Conservation (phyloP, 2,797 vertebrate genomes). For the Myotis planiceps region DNA sequence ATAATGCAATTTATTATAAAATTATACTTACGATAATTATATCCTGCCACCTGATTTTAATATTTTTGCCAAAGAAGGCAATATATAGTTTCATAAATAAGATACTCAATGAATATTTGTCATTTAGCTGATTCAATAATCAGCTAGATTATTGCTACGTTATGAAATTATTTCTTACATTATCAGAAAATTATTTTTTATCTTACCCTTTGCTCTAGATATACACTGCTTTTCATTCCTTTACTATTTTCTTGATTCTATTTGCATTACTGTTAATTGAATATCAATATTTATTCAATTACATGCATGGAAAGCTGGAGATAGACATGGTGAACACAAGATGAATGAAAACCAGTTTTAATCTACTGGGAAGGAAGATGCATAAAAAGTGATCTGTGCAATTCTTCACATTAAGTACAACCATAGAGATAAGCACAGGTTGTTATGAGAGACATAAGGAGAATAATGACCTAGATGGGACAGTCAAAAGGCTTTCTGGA, state of each 20-base stretch:
- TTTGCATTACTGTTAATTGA: not conserved
- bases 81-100: not conserved
- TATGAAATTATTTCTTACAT: not conserved
- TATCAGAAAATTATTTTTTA: not conserved
- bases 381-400: not conserved
- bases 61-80: not conserved
- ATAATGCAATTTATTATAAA: not conserved
- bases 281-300: not conserved
- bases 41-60: not conserved
- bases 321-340: not conserved
- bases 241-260: not conserved
- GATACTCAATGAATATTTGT: not conserved
- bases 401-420: not conserved
- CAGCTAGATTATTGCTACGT: not conserved
- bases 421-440: not conserved
- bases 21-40: not conserved
- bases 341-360: not conserved
- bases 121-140: not conserved
- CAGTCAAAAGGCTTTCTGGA: not conserved
- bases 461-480: not conserved
- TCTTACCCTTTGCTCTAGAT: not conserved
- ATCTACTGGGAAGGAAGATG: not conserved
- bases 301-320: not conserved
- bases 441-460: not conserved
- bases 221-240: not conserved